These are phyloP conservation scores for Centropristis striata DNA, from an alignment of 2,113 vertebrate species.

Conservation along the genomic window DNA sequence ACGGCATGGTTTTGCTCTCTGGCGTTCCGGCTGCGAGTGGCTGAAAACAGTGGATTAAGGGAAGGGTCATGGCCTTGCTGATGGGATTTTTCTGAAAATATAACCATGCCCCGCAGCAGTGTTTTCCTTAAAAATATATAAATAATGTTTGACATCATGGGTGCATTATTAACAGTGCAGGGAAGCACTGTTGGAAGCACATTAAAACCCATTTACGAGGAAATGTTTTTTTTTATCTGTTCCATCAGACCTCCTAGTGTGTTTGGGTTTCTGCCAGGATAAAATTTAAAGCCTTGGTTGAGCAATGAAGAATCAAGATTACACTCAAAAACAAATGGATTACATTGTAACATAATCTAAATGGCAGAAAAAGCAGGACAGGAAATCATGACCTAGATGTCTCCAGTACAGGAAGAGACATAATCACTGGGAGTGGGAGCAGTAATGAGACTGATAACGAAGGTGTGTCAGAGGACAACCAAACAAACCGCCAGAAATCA, in stretches of 20 bases:
- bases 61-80: constrained; percentile 78
- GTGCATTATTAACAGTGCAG: constrained; percentile 30
- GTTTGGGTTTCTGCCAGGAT: background rate
- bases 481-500: background rate
- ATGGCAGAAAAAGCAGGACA: background rate
- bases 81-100: constrained; percentile 75
- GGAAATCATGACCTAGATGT: background rate
- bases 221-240: background rate
- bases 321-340: constrained; percentile 16
- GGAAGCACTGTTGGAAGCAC: constrained; percentile 17
- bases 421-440: background rate
- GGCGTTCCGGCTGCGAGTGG: constrained; percentile 62
- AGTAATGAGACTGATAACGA: background rate
- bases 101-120: constrained; percentile 34
- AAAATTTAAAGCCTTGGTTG: background rate
- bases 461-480: background rate
- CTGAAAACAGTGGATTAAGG: constrained; percentile 76
- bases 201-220: constrained; percentile 3
- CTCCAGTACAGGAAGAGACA: background rate
- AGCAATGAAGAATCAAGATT: background rate
- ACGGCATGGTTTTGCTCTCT: constrained; percentile 43
- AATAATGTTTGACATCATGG: constrained; percentile 55
- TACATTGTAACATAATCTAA: background rate
- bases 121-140: constrained; percentile 52
- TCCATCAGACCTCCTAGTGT: background rate